phyloP scores from a whole-genome alignment of 2,797 vertebrate species.

The Anniella stebbinsi region DNA sequence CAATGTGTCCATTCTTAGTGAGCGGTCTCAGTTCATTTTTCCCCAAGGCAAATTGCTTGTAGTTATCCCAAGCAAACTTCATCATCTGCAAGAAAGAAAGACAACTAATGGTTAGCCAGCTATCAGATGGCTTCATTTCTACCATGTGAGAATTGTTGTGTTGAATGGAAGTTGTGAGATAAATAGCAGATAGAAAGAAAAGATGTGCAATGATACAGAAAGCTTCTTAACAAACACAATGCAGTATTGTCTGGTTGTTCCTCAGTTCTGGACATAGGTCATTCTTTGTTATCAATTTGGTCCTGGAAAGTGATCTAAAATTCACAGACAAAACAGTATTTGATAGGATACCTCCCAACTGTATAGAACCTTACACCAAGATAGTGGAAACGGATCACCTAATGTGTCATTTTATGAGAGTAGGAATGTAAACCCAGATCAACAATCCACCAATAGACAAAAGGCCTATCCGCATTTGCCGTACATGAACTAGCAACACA shows the following conservation, averaged over 20 bases:
- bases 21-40: conserved; percentile 95
- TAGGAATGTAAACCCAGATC: background rate
- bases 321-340: background rate
- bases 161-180: background rate
- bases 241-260: background rate
- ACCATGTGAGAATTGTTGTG: too few relatives aligned
- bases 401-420: background rate
- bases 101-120: background rate
- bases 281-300: background rate
- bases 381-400: background rate
- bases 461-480: background rate
- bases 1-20: conserved; percentile 91
- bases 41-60: conserved; percentile 92
- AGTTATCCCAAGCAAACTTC: conserved; percentile 98
- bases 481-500: background rate
- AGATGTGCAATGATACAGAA: background rate
- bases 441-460: background rate
- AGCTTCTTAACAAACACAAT: background rate
- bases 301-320: background rate
- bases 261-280: background rate
- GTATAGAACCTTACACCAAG: background rate
- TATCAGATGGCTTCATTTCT: background rate
- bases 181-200: background rate
- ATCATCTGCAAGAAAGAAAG: conserved; percentile 89
- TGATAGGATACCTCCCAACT: background rate